Conservation (phyloP, 2,888 invertebrate genomes). For the Diadromus collaris region DNA sequence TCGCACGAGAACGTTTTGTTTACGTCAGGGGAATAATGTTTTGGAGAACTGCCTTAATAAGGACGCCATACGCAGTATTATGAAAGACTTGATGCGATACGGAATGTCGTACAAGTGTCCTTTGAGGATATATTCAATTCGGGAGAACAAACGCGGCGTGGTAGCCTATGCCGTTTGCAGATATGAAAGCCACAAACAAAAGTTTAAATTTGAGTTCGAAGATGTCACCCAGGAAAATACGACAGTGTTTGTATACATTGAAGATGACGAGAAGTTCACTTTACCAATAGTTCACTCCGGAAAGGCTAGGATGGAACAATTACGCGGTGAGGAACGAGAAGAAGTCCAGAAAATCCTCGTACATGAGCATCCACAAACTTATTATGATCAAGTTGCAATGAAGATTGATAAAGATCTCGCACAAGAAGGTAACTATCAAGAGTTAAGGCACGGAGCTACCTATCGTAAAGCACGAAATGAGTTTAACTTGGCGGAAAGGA, state of each 20-base stretch:
- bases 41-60: not conserved
- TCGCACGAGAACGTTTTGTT: not conserved
- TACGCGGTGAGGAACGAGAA: constrained; percentile 1
- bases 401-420: constrained; percentile 11
- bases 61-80: not conserved
- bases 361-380: not conserved
- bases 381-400: not conserved
- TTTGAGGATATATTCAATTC: not conserved
- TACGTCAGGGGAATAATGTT: too few relatives aligned
- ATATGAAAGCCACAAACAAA: constrained; percentile 20
- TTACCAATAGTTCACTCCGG: constrained; percentile 13
- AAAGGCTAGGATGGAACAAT: constrained; percentile 7
- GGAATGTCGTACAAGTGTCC: not conserved
- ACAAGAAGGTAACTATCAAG: constrained; percentile 9
- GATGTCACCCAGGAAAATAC: not conserved
- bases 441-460: constrained; percentile 1
- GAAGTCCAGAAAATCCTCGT: not conserved
- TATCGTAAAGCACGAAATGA: constrained; percentile 6
- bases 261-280: constrained; percentile 13
- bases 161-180: constrained; percentile 14
- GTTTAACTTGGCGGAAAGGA: not conserved
- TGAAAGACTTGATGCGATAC: not conserved
- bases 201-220: constrained; percentile 21
- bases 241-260: constrained; percentile 7
- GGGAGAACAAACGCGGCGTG: constrained; percentile 13